A percentile compares a stretch with the other conserved stretches of the same genome.
phyloP scores from a whole-genome alignment of 64 coral and sea anemone species.

The Dendronephthya gigantea region DNA sequence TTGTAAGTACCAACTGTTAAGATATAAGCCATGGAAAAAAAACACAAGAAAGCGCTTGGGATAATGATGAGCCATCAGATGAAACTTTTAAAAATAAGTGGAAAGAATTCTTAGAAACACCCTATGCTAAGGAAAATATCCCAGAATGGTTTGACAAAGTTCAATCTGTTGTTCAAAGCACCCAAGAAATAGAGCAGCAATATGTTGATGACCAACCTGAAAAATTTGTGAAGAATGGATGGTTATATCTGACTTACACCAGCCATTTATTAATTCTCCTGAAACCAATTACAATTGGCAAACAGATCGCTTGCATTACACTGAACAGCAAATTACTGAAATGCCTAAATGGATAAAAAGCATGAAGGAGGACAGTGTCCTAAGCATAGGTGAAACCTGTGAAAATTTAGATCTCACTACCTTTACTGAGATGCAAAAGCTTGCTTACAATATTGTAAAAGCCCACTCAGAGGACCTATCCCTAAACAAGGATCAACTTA shows the following conservation, averaged over 20 bases:
- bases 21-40: neutral
- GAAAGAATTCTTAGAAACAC: neutral
- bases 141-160: neutral
- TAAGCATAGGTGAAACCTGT: neutral
- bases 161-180: neutral
- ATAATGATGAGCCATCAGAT: neutral
- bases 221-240: neutral
- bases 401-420: neutral
- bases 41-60: neutral
- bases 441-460: neutral
- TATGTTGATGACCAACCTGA: neutral
- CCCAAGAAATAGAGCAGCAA: neutral
- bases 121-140: neutral
- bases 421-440: neutral
- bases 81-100: neutral
- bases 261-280: neutral
- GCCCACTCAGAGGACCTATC: neutral
- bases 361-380: neutral
- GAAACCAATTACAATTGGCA: neutral
- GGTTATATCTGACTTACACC: neutral
- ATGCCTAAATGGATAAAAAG: neutral
- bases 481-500: neutral
- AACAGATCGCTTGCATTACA: neutral
- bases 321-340: neutral
- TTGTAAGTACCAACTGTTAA: neutral